Base-by-base conservation (phyloP, 2,888 invertebrate genomes). In the Rutpela maculata region DNA sequence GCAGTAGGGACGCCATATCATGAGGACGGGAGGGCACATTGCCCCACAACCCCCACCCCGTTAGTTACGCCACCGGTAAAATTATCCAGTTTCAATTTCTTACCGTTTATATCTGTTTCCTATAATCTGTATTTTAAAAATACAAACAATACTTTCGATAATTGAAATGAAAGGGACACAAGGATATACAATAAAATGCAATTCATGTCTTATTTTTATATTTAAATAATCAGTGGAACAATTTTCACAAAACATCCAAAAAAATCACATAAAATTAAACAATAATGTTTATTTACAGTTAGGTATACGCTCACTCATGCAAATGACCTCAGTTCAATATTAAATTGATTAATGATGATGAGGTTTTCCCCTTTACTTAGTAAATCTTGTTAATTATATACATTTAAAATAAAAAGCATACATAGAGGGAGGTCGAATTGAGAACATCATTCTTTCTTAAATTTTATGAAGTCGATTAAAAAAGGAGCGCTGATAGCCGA, bases 171-270 rank as follows among this genome's bases (percentile, higher is more conserved):
- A 43, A 43, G 12, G 43, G 43, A 12, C 2, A 15, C 12, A 9
- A 35, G 43, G 12, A 43, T 0, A 43, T n/a, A 55, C 15, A 31
- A 67, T 50, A 50, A 66, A 22, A 67, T 17, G 1, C n/a, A 9
- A 19, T 12, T 43, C 9, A 26, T 67, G 0, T 31, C 26, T 26
- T 55, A 67, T 22, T 22, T 26, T 67, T 55, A 50, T 67, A 67
- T 67, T 67, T 67, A 67, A 67, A 67, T 67, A 67, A 50, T 55
- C 56, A 67, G 56, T 26, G 19, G 66, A 35, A 63, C n/a, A 60
- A 60, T 38, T 38, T 38, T 35, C 63, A 38, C 18, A 65, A 65
- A 10, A 43, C 5, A 15, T 50, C 15, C n/a, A 50, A 50, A 50
- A n/a, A 50, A 50, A 55, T 67, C 67, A 50, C 67, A 67, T 55